Conservation (phyloP, 2,888 invertebrate species). For the Monochamus alternatus region DNA sequence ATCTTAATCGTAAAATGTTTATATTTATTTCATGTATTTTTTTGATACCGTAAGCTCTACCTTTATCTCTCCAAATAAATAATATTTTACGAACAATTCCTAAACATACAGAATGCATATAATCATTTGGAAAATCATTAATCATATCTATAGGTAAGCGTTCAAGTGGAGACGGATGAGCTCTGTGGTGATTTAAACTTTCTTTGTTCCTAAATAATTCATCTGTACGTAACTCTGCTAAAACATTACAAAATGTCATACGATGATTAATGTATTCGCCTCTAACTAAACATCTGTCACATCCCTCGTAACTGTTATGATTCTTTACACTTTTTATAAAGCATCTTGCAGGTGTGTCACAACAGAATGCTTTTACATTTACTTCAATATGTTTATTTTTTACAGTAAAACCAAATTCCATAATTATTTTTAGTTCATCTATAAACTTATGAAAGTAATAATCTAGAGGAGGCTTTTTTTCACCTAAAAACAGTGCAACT, state of each 20-base stretch:
- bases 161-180: constrained; percentile 9
- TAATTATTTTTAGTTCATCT: constrained; percentile 35
- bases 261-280: constrained; percentile 43
- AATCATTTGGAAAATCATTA: constrained; percentile 39
- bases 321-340: constrained; percentile 47
- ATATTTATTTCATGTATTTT: constrained; percentile 3
- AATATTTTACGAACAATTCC: constrained; percentile 51
- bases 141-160: constrained; percentile 19
- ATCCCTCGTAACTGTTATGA: constrained; percentile 53
- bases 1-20: constrained; percentile 11
- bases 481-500: constrained; percentile 46
- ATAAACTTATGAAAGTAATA: constrained; percentile 46
- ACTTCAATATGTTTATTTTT: constrained; percentile 28
- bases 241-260: constrained; percentile 48
- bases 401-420: constrained; percentile 37
- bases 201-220: constrained; percentile 16
- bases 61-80: constrained; percentile 39
- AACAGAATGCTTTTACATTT: constrained; percentile 45
- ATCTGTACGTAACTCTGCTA: constrained; percentile 48
- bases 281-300: constrained; percentile 51
- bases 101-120: constrained; percentile 52
- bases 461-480: constrained; percentile 48
- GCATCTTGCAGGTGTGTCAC: constrained; percentile 49
- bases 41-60: constrained; percentile 41
- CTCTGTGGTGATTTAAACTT: constrained; percentile 19